Base-by-base conservation (phyloP, 1,140 invertebrate genomes). In the Calephelis virginiensis region DNA sequence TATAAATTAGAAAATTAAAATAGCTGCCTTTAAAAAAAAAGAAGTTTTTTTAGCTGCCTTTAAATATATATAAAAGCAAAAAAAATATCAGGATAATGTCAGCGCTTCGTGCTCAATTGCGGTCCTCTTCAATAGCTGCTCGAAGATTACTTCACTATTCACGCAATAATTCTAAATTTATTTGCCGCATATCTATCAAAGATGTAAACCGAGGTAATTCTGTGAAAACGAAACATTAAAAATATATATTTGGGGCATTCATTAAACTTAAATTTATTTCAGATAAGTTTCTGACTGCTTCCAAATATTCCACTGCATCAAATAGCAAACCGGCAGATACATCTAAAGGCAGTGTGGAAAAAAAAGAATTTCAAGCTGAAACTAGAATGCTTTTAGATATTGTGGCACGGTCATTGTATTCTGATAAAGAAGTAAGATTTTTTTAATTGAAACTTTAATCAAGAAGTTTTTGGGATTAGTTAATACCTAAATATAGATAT, bases 321-420 rank as follows among this genome's bases (percentile, higher is more conserved):
- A 81, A 85, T 75, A 73, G 85, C 61, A 73, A 83, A 64, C 68
- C 77, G 38, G 66, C 61, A 43, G 94, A 95, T 80, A 93, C 92
- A 78, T 59, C 91, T 12, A 93, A 91, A 87, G 93, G 93, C 86
- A 85, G 77, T 64, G 72, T 81, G 37, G 91, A 92, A 56, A 95
- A 94, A 77, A 94, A 95, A 91, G 96, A 99, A 89, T 99, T 99
- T 86, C 97, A 99, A 86, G 98, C 98, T 0, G 98, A 99, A 92
- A 99, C 98, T 0, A 93, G 95, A 72, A 98, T 98, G 95, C 86
- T 99, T 10, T 87, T 99, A 37, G 97, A 99, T 85, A 99, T 99
- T 91, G 98, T 99, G 9, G 98, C 98, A 2, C 96, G 97, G 81
- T 99, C 98, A 2, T 92, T 99, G 10, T 99, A 99, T 92, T 99